Conservation (phyloP, 2,888 invertebrate species). For the Cantharis rufa region DNA sequence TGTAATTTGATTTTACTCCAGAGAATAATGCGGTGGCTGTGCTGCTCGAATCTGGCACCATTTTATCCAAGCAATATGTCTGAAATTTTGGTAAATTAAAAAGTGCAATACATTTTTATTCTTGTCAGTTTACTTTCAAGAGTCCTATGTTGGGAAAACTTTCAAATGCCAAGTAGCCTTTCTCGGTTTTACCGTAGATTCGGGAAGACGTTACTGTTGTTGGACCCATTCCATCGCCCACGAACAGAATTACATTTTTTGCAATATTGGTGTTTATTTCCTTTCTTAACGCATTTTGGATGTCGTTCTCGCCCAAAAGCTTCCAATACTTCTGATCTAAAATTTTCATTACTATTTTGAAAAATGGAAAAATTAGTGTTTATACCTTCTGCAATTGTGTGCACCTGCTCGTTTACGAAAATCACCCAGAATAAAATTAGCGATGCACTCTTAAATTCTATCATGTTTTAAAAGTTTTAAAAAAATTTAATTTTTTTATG, state of each 20-base stretch:
- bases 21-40: conserved; percentile 85
- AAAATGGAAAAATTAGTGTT: background rate
- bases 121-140: conserved; percentile 70
- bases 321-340: conserved; percentile 48
- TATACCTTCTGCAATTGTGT: background rate
- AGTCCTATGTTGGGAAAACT: conserved; percentile 81
- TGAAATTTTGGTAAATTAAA: conserved; percentile 47
- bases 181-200: conserved; percentile 78
- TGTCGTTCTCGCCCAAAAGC: conserved; percentile 43
- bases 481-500: background rate
- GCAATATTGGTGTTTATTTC: conserved; percentile 56
- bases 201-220: conserved; percentile 83
- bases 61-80: conserved; percentile 86
- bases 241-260: conserved; percentile 82
- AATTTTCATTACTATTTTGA: background rate
- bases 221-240: conserved; percentile 92
- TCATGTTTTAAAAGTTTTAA: background rate
- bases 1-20: conserved; percentile 83
- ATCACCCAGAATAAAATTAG: background rate
- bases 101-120: background rate
- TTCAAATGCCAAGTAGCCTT: conserved; percentile 75
- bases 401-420: background rate
- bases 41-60: conserved; percentile 88
- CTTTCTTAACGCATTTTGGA: conserved; percentile 41
- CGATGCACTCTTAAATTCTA: background rate